These are phyloP conservation scores for Parascotia fuliginaria DNA, from an alignment of 2,888 invertebrate species.

Conservation along the genomic window DNA sequence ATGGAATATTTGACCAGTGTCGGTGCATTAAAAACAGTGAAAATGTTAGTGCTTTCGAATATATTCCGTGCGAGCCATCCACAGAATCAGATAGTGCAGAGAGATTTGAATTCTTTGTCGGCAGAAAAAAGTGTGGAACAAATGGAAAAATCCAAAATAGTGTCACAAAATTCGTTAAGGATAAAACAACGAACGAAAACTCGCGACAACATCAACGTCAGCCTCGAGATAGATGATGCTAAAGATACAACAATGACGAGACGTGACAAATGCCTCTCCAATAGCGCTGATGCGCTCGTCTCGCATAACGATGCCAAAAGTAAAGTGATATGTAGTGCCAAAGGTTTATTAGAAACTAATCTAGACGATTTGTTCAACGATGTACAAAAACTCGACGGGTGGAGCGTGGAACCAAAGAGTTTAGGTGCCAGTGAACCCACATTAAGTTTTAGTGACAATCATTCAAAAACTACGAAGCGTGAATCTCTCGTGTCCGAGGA, in stretches of 20 bases:
- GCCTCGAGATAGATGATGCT: slow-evolving; percentile 52
- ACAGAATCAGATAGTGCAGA: slow-evolving; percentile 65
- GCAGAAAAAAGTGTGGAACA: slow-evolving; percentile 50
- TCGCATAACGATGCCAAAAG: slow-evolving; percentile 70
- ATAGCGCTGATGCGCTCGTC: slow-evolving; percentile 75
- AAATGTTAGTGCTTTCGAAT: slow-evolving; percentile 82
- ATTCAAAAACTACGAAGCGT: slow-evolving; percentile 59
- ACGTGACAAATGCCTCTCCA: slow-evolving; percentile 73
- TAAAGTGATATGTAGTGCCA: slow-evolving; percentile 84
- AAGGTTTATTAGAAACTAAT: slow-evolving; percentile 85
- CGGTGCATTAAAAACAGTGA: slow-evolving; percentile 78
- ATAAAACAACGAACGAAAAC: slow-evolving; percentile 74
- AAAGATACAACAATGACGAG: slow-evolving; percentile 54
- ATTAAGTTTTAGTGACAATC: slow-evolving; percentile 64
- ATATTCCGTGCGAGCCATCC: slow-evolving; percentile 76
- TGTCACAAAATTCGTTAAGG: slow-evolving; percentile 68
- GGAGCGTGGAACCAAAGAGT: slow-evolving; percentile 70
- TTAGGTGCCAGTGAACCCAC: slow-evolving; percentile 79
- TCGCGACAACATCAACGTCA: slow-evolving; percentile 61
- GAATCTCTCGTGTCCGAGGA: slow-evolving; percentile 76
- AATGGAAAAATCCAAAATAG: slow-evolving; percentile 54
- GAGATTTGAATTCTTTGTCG: slow-evolving; percentile 54
- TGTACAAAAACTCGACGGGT: slow-evolving; percentile 64
- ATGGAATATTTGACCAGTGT: slow-evolving; percentile 81
- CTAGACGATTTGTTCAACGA: slow-evolving; percentile 80